Conservation (phyloP, 2,888 invertebrate species). For the Drosophila pegasa region DNA sequence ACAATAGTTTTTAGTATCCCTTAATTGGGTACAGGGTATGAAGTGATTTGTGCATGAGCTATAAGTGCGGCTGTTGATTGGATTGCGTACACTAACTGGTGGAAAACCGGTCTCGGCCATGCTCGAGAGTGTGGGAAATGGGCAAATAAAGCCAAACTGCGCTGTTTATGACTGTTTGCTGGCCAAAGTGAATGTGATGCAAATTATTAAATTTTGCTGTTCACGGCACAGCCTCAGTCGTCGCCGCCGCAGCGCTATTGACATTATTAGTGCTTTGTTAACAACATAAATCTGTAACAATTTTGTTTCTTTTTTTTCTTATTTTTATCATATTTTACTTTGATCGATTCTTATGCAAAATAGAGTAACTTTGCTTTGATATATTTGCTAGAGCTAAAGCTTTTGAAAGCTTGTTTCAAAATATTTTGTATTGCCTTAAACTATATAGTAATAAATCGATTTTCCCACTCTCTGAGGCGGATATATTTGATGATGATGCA, state of each 20-base stretch:
- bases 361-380: neutral
- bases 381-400: neutral
- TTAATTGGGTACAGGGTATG: constrained; percentile 15
- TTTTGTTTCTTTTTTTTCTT: too few relatives aligned
- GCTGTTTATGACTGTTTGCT: constrained; percentile 48
- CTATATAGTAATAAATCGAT: neutral
- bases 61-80: constrained; percentile 35
- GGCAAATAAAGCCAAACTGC: constrained; percentile 53
- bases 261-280: constrained; percentile 15
- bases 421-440: neutral
- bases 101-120: constrained; percentile 54
- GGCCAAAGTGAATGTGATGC: constrained; percentile 65
- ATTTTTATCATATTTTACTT: neutral
- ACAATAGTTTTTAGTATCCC: constrained; percentile 4
- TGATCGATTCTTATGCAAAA: neutral
- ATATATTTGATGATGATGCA: neutral
- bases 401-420: too few relatives aligned
- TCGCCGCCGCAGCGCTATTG: constrained; percentile 7
- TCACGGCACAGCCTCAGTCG: neutral
- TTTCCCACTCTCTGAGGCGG: neutral
- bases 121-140: constrained; percentile 61
- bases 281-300: neutral
- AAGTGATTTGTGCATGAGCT: constrained; percentile 9
- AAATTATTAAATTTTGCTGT: constrained; percentile 49
- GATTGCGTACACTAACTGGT: constrained; percentile 35